These are phyloP conservation scores for Apteryx mantelli DNA, from an alignment of 2,113 vertebrate species.

Conservation along the genomic window DNA sequence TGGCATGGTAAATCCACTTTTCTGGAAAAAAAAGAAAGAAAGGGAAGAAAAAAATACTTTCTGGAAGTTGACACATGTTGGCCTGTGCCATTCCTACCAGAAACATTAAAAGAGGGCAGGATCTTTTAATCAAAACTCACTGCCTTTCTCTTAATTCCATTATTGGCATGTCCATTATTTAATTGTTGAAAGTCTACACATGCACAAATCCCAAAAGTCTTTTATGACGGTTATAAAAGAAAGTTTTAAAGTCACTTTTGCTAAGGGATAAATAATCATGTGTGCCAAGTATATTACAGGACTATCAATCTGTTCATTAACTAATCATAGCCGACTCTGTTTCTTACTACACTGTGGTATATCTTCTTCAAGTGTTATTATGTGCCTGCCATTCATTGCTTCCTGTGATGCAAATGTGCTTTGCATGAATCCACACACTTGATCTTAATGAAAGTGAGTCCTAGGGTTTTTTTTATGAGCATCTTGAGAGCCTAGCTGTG, in stretches of 20 bases:
- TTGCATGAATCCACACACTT: not conserved
- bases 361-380: not conserved
- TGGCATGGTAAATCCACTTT: not conserved
- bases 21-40: not conserved
- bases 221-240: not conserved
- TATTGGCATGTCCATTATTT: not conserved
- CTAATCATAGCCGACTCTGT: not conserved
- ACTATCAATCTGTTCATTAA: not conserved
- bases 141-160: constrained; percentile 16
- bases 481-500: not conserved
- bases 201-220: not conserved
- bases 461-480: constrained; percentile 8
- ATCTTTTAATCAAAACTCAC: constrained; percentile 46
- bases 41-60: not conserved
- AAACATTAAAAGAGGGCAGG: not conserved
- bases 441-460: constrained; percentile 21
- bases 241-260: constrained; percentile 7
- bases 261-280: not conserved
- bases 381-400: not conserved
- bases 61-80: constrained; percentile 5
- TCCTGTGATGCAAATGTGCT: constrained; percentile 1
- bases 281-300: not conserved
- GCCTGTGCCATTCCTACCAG: not conserved
- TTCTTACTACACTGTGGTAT: not conserved
- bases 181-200: not conserved